Base-by-base conservation (phyloP, 2,888 invertebrate species). In the Trichogramma evanescens region DNA sequence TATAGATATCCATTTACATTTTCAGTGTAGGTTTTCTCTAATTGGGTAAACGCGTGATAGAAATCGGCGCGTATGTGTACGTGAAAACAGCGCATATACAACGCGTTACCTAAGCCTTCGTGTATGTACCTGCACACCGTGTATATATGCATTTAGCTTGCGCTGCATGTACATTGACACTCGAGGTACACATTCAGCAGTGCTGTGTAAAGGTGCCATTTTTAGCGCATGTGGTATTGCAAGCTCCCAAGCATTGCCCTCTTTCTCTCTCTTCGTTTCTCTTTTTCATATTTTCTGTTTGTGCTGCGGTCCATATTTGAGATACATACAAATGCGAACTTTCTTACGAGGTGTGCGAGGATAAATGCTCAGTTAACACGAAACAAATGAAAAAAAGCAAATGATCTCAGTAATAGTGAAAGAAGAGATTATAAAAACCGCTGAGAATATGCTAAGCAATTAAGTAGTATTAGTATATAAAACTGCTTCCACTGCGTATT, bases 291-390 rank as follows among this genome's bases (percentile, higher is more conserved):
- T 13, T 13, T 13, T 13, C 1, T 1, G 13, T 13, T 13, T 13
- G 13, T 13, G 13, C 13, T 13, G 13, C 13, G 13, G 13, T 13
- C 1, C 62, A 65, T 61, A 62, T 62, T 61, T 64, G 66, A 67
- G 66, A 66, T 65, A 63, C 58, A 64, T 57, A 46, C 56, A 57
- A 58, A 45, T 53, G 56, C 61, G 63, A 46, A 54, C 50, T 51
- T 55, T 52, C 43, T 45, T 41, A 41, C 45, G 45, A 10, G 49
- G 44, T 43, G 39, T 42, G 52, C 2, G 2, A 13, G 63, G 62
- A 62, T 65, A 65, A 66, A 68, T 63, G 59, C 59, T 55, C 56
- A 52, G 59, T 63, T 55, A 39, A 56, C 42, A 39, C 40, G 53
- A 58, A 50, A 40, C 40, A 56, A 65, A 61, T 59, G 57, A 56